These are phyloP conservation scores for Drosophila baimaii DNA, from an alignment of 1,140 invertebrate species.

Conservation along the genomic window DNA sequence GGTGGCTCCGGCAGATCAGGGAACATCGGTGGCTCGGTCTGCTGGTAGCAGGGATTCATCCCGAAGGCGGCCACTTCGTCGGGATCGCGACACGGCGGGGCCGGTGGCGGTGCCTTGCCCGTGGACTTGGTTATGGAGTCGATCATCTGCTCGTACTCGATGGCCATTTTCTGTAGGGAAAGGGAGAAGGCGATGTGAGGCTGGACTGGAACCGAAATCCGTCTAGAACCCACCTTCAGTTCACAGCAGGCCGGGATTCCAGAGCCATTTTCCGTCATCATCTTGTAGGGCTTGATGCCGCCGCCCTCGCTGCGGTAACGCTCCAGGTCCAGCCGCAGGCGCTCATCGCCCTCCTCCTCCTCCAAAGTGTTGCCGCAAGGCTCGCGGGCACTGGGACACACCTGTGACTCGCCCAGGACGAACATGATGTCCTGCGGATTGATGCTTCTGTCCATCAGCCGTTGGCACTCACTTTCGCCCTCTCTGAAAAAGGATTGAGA, in stretches of 20 bases:
- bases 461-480: neutral
- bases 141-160: constrained; percentile 52
- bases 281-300: constrained; percentile 6
- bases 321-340: constrained; percentile 39
- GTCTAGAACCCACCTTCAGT: constrained; percentile 45
- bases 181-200: rapidly evolving
- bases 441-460: constrained; percentile 51
- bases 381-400: constrained; percentile 35
- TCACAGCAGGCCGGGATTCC: constrained; percentile 45
- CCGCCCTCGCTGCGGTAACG: constrained; percentile 42
- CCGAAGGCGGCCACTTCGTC: constrained; percentile 11
- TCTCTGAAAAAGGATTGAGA: neutral
- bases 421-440: constrained; percentile 62
- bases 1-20: constrained; percentile 10
- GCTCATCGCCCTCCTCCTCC: constrained; percentile 36
- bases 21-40: neutral
- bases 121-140: constrained; percentile 37
- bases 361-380: constrained; percentile 27
- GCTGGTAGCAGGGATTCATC: constrained; percentile 20
- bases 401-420: constrained; percentile 53
- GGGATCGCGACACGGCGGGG: constrained; percentile 31
- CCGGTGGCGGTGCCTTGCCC: constrained; percentile 1
- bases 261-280: constrained; percentile 9
- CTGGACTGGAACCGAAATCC: neutral
- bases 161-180: constrained; percentile 54